A percentile compares a stretch with the other conserved stretches of the same genome.
Conservation (phyloP, 2,797 vertebrate genomes). For the Florisuga fusca region DNA sequence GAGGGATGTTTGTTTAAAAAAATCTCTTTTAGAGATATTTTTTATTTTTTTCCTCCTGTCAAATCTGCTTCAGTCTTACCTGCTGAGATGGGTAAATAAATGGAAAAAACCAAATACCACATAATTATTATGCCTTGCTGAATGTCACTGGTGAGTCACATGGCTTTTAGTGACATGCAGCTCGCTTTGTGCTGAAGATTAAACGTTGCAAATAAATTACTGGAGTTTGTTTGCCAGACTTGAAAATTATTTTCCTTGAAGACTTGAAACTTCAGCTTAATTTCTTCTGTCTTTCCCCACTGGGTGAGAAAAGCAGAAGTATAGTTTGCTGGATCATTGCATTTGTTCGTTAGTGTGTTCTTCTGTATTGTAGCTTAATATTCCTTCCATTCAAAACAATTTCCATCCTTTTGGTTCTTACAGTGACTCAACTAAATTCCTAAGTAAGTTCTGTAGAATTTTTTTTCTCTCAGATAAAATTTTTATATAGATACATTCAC, state of each 20-base stretch:
- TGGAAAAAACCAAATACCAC: neutral
- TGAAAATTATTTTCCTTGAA: neutral
- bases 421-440: slow-evolving; percentile 28
- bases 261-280: neutral
- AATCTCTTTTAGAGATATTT: neutral
- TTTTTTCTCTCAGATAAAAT: neutral
- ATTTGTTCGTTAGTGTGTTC: neutral
- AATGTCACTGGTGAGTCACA: slow-evolving; percentile 34
- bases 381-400: neutral
- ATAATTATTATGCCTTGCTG: neutral
- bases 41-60: no score
- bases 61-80: neutral
- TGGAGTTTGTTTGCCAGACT: neutral
- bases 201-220: neutral
- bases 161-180: neutral
- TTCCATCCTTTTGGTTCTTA: neutral
- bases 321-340: neutral
- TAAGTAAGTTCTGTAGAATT: neutral
- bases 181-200: neutral
- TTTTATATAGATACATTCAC: neutral
- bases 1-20: neutral
- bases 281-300: neutral
- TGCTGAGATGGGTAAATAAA: neutral
- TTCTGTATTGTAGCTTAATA: neutral
- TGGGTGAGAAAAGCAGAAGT: neutral